Conservation (phyloP, 2,113 vertebrate species). For the Nesoenas mayeri region DNA sequence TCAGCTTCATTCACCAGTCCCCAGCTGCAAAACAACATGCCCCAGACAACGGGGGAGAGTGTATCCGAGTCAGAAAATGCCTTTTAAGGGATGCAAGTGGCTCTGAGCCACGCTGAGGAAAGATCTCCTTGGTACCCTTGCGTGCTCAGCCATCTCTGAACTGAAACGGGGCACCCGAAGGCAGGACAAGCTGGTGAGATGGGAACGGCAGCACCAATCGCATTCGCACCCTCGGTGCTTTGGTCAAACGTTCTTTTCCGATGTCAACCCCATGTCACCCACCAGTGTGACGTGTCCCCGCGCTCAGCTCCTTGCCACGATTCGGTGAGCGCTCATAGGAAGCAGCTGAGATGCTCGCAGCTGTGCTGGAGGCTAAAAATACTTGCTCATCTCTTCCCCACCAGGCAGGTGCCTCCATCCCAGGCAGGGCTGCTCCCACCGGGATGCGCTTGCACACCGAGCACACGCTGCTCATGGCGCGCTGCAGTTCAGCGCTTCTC, state of each 20-base stretch:
- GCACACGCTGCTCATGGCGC: fast-evolving
- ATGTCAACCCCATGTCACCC: not conserved
- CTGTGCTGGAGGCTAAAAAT: not conserved
- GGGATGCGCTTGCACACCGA: not conserved
- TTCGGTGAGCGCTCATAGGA: not conserved
- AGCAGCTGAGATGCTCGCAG: not conserved
- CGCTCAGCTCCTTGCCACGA: fast-evolving
- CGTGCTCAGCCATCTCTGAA: not conserved
- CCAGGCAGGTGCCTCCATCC: not conserved
- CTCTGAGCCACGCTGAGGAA: not conserved
- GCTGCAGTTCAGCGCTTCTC: not conserved
- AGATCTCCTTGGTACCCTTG: not conserved
- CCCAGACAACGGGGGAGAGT: constrained; percentile 9
- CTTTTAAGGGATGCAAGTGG: constrained; percentile 21
- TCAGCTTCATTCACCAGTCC: constrained; percentile 53
- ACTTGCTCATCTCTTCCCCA: not conserved
- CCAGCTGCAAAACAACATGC: constrained; percentile 48
- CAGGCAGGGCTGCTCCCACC: not conserved
- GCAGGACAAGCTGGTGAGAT: not conserved
- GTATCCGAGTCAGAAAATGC: constrained; percentile 3
- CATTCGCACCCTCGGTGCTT: not conserved
- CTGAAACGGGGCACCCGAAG: not conserved
- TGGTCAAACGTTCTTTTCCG: fast-evolving
- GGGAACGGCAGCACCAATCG: fast-evolving
- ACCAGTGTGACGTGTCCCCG: fast-evolving